Percentiles rank a stretch among this genome's conserved stretches.
phyloP scores from a whole-genome alignment of 2,113 vertebrate genomes.

The Eurystomus gularis region DNA sequence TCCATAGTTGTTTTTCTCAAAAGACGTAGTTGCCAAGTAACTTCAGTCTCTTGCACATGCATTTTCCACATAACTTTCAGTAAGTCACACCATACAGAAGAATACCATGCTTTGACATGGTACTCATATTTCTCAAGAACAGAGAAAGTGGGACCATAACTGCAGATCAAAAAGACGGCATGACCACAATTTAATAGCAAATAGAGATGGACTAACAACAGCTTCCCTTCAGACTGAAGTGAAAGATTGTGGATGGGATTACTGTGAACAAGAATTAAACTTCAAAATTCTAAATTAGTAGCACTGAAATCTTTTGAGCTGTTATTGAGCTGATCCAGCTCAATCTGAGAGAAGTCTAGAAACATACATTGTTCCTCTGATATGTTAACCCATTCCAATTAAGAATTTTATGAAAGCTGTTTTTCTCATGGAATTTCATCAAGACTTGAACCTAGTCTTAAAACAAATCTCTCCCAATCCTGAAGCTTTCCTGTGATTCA shows the following conservation, averaged over 20 bases:
- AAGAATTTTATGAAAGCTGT: background rate
- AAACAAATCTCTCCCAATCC: background rate
- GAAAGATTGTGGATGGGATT: background rate
- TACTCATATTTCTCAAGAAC: background rate
- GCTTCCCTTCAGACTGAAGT: background rate
- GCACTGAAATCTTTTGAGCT: background rate
- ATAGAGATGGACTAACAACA: background rate
- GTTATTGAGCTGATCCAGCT: background rate
- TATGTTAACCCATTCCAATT: background rate
- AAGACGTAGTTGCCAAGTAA: background rate
- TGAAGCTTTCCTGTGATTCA: background rate
- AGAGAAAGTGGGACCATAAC: background rate
- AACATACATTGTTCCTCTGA: background rate
- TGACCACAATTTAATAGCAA: background rate
- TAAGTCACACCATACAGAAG: background rate
- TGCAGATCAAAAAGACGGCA: background rate
- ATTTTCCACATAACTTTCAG: background rate
- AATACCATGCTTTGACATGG: background rate
- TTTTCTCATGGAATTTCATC: background rate
- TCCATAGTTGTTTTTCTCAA: background rate
- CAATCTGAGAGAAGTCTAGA: background rate
- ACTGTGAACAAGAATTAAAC: background rate
- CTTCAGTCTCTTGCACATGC: background rate
- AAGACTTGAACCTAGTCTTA: background rate
- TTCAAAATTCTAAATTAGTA: background rate